These are phyloP conservation scores for Amazona guildingii DNA, from an alignment of 2,113 vertebrate genomes.

Conservation along the genomic window DNA sequence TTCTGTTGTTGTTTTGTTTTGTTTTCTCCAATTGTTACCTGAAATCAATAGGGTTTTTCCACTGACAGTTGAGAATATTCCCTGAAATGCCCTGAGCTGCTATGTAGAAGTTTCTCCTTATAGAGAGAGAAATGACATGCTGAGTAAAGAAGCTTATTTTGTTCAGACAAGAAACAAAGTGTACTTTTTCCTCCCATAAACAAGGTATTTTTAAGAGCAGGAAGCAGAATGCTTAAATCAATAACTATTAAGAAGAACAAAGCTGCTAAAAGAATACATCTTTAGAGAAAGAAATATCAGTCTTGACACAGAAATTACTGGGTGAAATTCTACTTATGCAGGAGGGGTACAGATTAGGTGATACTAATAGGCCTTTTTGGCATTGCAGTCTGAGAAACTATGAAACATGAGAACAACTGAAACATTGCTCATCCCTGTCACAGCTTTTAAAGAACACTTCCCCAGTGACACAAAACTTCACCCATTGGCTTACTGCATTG, in stretches of 20 bases:
- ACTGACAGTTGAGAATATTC: not conserved
- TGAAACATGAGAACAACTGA: not conserved
- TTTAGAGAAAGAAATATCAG: conserved; percentile 36
- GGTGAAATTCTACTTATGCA: conserved; percentile 32
- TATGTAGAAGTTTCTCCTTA: not conserved
- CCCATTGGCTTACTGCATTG: not conserved
- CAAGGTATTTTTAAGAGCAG: conserved; percentile 38
- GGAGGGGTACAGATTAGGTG: not conserved
- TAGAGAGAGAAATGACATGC: not conserved
- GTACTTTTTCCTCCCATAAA: conserved; percentile 26
- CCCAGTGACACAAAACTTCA: not conserved
- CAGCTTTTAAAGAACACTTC: not conserved
- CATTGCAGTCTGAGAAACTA: not conserved
- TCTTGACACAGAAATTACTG: conserved; percentile 11
- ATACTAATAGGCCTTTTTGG: not conserved
- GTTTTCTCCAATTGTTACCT: not conserved
- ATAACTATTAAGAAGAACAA: conserved; percentile 51
- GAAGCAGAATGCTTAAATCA: conserved; percentile 44
- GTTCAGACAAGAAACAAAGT: conserved; percentile 41
- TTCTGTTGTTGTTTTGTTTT: not conserved
- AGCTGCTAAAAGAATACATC: conserved; percentile 9
- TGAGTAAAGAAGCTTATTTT: conserved; percentile 15
- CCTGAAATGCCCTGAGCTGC: not conserved
- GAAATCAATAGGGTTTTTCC: conserved; percentile 7
- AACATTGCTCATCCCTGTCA: not conserved